Evolutionary conservation across 2,797 vertebrate genomes (phyloP).

Genomic region (Petrocephalus schoutedeni): DNA sequence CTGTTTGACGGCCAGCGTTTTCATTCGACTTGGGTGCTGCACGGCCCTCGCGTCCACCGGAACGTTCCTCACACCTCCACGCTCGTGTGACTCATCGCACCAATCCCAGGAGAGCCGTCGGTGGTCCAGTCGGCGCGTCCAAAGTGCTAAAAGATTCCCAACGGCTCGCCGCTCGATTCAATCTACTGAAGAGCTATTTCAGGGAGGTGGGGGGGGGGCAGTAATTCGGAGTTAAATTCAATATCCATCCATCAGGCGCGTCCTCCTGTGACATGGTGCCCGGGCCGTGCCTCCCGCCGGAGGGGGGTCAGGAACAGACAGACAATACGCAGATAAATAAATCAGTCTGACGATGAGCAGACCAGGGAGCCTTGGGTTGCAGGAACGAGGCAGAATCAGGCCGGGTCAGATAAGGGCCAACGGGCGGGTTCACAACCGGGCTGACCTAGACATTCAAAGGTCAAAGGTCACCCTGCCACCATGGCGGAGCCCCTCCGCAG

Average conservation of each 20-base stretch:
- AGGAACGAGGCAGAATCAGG: neutral
- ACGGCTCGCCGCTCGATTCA: neutral
- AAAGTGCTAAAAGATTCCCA: neutral
- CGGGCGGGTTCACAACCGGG: too few species aligned
- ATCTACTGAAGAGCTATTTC: neutral
- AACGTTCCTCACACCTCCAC: neutral
- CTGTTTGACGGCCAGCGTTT: neutral
- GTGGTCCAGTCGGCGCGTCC: neutral
- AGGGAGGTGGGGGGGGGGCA: neutral
- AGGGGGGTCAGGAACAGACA: neutral
- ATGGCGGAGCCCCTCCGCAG: neutral
- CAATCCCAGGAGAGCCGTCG: neutral
- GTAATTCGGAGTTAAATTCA: conserved; percentile 7
- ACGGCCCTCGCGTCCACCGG: neutral
- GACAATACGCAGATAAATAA: neutral
- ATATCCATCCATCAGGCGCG: conserved; percentile 10
- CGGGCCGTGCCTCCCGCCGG: neutral
- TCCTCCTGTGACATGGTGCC: neutral
- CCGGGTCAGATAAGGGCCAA: neutral
- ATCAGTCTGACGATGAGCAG: neutral
- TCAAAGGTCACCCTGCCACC: neutral
- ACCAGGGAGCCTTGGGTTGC: neutral
- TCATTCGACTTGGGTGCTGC: neutral
- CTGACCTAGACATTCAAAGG: neutral
- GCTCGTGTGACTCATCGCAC: neutral